Evolutionary conservation across 37 sponge, comb jelly and placozoan species (phyloP).

Genomic region (Cliona cf. orientalis): DNA sequence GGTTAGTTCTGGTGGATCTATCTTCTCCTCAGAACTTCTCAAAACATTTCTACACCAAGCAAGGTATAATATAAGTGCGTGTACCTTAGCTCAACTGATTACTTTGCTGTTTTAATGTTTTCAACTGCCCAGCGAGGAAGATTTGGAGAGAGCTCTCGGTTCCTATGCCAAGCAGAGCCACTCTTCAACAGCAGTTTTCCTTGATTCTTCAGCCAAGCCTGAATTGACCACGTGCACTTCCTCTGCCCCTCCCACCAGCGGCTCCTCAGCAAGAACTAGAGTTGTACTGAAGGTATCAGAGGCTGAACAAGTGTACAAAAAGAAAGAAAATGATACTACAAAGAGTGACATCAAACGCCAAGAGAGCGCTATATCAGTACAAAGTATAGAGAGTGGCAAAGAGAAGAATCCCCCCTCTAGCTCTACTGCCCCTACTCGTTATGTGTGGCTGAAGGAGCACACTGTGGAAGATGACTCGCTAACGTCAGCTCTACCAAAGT

Average conservation of each 20-base stretch:
- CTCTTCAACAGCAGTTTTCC: conserved; percentile 8
- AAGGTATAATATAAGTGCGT: no score
- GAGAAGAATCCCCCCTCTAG: neutral
- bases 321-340: neutral
- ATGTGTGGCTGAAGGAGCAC: neutral
- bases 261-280: neutral
- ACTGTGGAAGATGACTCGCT: no score
- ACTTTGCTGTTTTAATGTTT: neutral
- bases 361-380: neutral
- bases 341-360: neutral
- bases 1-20: neutral
- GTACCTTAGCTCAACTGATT: neutral
- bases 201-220: neutral
- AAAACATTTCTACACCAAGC: neutral
- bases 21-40: neutral
- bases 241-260: neutral
- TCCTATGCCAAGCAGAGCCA: conserved; percentile 9
- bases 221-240: no score
- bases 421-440: neutral
- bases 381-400: neutral
- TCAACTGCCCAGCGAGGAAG: neutral
- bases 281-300: neutral
- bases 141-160: conserved; percentile 10
- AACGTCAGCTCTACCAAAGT: neutral
- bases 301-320: neutral